Percentiles rank a stretch among this genome's conserved stretches.
Evolutionary conservation across 2,888 invertebrate species (phyloP).

Genomic region (Pachliopta kotzebuea): DNA sequence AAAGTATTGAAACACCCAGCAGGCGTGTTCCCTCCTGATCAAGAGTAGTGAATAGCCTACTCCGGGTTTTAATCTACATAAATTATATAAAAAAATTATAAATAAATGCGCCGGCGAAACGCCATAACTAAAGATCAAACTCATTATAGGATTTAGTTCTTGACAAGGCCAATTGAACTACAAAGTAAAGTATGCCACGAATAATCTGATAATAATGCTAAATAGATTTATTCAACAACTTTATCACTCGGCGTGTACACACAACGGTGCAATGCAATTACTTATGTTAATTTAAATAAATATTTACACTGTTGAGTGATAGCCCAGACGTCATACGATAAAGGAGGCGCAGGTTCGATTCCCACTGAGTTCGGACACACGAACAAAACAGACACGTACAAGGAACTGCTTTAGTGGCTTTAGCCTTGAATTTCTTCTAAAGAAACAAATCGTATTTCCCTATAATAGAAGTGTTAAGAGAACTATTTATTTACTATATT

Average conservation of each 20-base stretch:
- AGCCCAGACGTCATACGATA: background rate
- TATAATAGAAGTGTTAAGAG: no score
- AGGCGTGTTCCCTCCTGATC: no score
- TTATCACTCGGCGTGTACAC: background rate
- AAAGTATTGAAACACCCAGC: background rate
- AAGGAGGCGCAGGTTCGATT: no score
- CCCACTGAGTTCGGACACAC: no score
- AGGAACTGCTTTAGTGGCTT: no score
- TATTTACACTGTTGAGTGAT: background rate
- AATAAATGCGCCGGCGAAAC: background rate
- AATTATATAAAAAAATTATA: background rate
- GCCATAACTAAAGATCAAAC: background rate
- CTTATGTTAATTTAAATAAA: background rate
- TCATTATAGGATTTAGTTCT: constrained; percentile 8
- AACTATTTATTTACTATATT: no score
- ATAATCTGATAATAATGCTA: constrained; percentile 13
- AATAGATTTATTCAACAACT: constrained; percentile 2
- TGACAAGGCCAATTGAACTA: constrained; percentile 6
- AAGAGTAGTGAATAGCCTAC: no score
- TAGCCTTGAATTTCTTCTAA: no score
- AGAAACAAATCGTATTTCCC: no score
- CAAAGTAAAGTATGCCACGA: constrained; percentile 8
- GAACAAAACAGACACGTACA: no score
- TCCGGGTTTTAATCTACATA: no score
- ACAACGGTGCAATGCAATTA: constrained; percentile 2